Evolutionary conservation across 2,113 vertebrate genomes (phyloP).

Genomic region (Corydoras maculifer): DNA sequence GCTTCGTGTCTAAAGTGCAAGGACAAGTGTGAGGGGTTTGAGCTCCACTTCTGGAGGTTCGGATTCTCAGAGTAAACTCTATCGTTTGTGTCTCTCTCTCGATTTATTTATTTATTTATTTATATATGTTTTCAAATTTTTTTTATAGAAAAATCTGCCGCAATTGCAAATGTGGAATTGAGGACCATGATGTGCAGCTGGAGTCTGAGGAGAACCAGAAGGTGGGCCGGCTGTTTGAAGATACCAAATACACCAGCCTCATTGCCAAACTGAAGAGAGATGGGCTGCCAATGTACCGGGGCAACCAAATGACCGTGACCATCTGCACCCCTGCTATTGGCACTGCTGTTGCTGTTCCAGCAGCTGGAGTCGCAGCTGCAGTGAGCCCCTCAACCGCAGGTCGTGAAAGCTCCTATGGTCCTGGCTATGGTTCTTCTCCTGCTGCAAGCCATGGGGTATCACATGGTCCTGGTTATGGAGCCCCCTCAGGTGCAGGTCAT

Average conservation of each 20-base stretch:
- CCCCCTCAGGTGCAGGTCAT: neutral
- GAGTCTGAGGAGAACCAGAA: slow-evolving; percentile 85
- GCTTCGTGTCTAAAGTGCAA: slow-evolving; percentile 92
- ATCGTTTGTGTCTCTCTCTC: neutral
- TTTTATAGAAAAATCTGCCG: slow-evolving; percentile 86
- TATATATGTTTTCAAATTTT: neutral
- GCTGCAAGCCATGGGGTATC: neutral
- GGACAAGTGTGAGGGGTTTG: slow-evolving; percentile 95
- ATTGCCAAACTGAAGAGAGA: slow-evolving; percentile 92
- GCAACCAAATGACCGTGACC: slow-evolving; percentile 81
- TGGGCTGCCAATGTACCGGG: slow-evolving; percentile 76
- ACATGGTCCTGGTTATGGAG: neutral
- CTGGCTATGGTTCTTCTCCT: neutral
- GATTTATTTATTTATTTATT: neutral
- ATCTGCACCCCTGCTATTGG: slow-evolving; percentile 62
- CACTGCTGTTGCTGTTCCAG: slow-evolving; percentile 17
- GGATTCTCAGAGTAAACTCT: slow-evolving; percentile 31
- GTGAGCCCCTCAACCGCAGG: neutral
- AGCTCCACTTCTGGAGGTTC: slow-evolving; percentile 98
- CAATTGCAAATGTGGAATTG: slow-evolving; percentile 92
- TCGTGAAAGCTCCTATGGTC: neutral
- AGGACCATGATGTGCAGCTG: slow-evolving; percentile 86
- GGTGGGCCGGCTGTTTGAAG: slow-evolving; percentile 92
- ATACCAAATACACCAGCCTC: slow-evolving; percentile 90
- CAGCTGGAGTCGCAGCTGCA: neutral